Evolutionary conservation across 2,113 vertebrate species (phyloP).

Genomic region (Gnathonemus longibarbis): DNA sequence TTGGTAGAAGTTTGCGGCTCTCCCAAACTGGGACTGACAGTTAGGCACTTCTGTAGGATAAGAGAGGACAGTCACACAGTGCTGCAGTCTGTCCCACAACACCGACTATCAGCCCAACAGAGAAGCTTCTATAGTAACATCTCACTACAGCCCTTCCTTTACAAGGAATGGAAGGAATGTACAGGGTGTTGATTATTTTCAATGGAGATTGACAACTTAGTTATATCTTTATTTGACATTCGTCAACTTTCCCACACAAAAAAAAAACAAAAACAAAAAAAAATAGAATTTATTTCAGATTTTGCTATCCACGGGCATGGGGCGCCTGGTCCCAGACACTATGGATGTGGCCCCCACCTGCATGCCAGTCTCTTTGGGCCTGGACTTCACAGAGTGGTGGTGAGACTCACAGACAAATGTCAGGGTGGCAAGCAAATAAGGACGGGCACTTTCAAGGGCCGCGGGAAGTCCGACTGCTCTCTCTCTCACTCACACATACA

Average conservation of each 20-base stretch:
- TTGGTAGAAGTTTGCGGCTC: constrained; percentile 75
- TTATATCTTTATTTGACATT: not conserved
- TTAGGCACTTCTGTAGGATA: constrained; percentile 89
- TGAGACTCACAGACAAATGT: constrained; percentile 52
- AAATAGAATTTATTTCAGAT: not conserved
- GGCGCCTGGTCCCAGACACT: not conserved
- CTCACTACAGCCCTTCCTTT: not conserved
- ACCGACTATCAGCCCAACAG: not conserved
- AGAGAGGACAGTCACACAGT: not conserved
- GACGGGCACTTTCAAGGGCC: constrained; percentile 42
- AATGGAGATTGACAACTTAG: not conserved
- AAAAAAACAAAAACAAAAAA: no score
- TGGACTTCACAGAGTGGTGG: constrained; percentile 29
- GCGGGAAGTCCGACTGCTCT: not conserved
- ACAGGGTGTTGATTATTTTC: not conserved
- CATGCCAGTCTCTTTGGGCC: constrained; percentile 16
- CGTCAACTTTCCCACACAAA: not conserved
- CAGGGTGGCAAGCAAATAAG: constrained; percentile 46
- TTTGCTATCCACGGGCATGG: not conserved
- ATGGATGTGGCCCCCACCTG: not conserved
- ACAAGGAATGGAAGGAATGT: not conserved
- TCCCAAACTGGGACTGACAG: constrained; percentile 85
- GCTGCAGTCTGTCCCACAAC: constrained; percentile 22
- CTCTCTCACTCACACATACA: not conserved
- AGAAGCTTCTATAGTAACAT: not conserved